Conservation (phyloP, 2,888 invertebrate genomes). For the Conus canariensis region DNA sequence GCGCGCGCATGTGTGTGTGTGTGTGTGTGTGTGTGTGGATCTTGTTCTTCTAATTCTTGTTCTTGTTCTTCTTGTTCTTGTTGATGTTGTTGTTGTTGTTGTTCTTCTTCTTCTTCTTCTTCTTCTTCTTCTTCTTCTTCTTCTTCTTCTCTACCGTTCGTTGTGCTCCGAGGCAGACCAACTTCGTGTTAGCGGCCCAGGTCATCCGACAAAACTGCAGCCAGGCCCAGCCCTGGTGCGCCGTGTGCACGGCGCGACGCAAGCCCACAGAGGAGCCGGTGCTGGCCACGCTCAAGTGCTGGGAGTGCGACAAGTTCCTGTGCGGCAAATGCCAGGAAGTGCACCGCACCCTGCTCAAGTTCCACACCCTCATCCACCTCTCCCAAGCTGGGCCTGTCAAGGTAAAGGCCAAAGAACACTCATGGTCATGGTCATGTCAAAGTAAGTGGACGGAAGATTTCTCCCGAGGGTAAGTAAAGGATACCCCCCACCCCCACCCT, state of each 20-base stretch:
- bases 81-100: too few species aligned
- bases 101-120: too few species aligned
- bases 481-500: neutral
- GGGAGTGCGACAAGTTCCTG: constrained; percentile 38
- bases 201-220: constrained; percentile 4
- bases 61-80: too few species aligned
- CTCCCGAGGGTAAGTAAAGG: neutral
- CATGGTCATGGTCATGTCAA: neutral
- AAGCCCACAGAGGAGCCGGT: constrained; percentile 18
- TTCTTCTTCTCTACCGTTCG: neutral
- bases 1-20: too few species aligned
- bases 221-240: constrained; percentile 8
- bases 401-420: neutral
- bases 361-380: constrained; percentile 36
- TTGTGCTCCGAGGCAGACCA: constrained; percentile 25
- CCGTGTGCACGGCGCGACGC: neutral
- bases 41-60: too few species aligned
- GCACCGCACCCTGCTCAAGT: constrained; percentile 24
- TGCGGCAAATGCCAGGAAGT: constrained; percentile 16
- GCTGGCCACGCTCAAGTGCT: constrained; percentile 13
- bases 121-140: too few species aligned
- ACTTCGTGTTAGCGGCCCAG: constrained; percentile 24
- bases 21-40: too few species aligned
- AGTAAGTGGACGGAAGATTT: neutral
- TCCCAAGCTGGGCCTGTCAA: constrained; percentile 8